phyloP scores from a whole-genome alignment of 2,113 vertebrate species.

The Glaucidium brasilianum region DNA sequence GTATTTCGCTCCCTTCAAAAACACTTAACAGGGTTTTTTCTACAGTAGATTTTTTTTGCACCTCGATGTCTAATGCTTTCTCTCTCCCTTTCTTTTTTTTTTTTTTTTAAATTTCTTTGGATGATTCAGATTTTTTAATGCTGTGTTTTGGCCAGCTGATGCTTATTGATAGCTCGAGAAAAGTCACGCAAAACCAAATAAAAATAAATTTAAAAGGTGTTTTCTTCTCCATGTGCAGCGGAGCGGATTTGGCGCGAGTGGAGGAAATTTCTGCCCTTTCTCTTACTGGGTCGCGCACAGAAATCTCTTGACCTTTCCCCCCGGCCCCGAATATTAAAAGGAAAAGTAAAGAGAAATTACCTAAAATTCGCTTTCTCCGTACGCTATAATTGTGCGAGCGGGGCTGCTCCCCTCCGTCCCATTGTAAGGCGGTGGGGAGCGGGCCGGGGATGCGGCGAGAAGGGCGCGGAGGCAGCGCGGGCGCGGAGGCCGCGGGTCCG shows the following conservation, averaged over 20 bases:
- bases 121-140: not conserved
- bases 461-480: not conserved
- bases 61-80: not conserved
- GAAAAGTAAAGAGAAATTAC: not conserved
- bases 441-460: not conserved
- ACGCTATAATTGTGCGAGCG: accelerated
- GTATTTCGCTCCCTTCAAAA: not conserved
- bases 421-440: not conserved
- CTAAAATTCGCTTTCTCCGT: not conserved
- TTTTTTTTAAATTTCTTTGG: not conserved
- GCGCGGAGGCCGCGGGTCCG: not conserved
- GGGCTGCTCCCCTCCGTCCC: not conserved
- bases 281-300: not conserved
- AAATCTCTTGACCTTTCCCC: not conserved
- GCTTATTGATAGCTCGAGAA: not conserved
- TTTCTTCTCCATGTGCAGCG: not conserved
- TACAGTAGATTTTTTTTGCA: not conserved
- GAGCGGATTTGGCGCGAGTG: not conserved
- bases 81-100: accelerated
- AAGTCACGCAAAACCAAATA: not conserved
- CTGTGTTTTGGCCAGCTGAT: not conserved
- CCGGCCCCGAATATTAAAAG: not conserved
- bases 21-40: not conserved
- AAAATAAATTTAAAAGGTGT: not conserved
- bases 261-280: not conserved